Conservation (phyloP, 2,113 vertebrate genomes). For the Hippocampus guttulatus region DNA sequence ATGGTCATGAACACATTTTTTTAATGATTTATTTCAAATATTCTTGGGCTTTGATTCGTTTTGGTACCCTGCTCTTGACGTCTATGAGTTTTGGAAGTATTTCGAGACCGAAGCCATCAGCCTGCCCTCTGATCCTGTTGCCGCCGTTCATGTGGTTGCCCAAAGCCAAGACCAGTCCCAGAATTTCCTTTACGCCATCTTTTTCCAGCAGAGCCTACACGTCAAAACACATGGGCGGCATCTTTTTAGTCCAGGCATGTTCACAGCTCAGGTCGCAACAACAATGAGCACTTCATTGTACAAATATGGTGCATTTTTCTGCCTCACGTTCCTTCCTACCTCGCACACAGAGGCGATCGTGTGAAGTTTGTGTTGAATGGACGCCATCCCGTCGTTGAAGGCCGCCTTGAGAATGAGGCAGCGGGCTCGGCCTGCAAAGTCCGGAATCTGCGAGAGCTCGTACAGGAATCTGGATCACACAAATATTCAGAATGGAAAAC, state of each 20-base stretch:
- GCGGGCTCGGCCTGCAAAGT: conserved; percentile 83
- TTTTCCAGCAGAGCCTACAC: conserved; percentile 78
- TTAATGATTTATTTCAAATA: neutral
- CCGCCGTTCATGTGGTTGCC: conserved; percentile 98
- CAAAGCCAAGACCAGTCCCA: conserved; percentile 89
- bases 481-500: neutral
- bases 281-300: too few relatives aligned
- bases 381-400: conserved; percentile 80
- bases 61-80: conserved; percentile 87
- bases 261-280: neutral
- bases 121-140: conserved; percentile 87
- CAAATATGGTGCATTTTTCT: too few relatives aligned
- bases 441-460: conserved; percentile 90
- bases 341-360: conserved; percentile 79
- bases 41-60: too few relatives aligned
- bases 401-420: conserved; percentile 90
- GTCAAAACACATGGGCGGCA: neutral
- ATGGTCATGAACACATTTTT: too few relatives aligned
- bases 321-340: conserved; percentile 59
- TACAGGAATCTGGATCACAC: conserved; percentile 83
- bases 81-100: conserved; percentile 97
- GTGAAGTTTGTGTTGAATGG: conserved; percentile 80
- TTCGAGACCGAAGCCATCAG: conserved; percentile 92
- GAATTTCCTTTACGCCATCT: conserved; percentile 78
- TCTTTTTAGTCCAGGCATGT: neutral